phyloP scores from a whole-genome alignment of 2,113 vertebrate genomes.

The Chaenocephalus aceratus region DNA sequence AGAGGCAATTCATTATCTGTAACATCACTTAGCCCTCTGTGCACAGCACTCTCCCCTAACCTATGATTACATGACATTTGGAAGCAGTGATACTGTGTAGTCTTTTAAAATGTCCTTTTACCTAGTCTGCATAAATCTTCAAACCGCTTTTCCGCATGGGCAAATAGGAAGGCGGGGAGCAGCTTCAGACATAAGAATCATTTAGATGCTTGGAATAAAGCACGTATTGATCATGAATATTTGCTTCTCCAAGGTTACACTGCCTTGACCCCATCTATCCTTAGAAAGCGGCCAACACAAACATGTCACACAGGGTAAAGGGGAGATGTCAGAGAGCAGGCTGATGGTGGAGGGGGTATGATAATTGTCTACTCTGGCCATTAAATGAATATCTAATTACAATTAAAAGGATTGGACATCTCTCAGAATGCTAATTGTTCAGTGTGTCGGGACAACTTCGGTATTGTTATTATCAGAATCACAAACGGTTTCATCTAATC shows the following conservation, averaged over 20 bases:
- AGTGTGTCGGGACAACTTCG: background rate
- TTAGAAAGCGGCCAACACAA: slow-evolving; percentile 73
- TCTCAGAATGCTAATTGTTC: background rate
- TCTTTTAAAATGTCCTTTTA: slow-evolving; percentile 80
- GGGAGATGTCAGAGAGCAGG: slow-evolving; percentile 67
- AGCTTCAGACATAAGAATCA: slow-evolving; percentile 73
- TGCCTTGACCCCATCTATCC: slow-evolving; percentile 81
- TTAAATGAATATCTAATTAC: background rate
- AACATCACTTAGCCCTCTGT: slow-evolving; percentile 76
- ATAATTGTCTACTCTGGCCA: slow-evolving; percentile 25
- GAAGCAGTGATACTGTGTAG: slow-evolving; percentile 76
- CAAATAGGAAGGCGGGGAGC: slow-evolving; percentile 35
- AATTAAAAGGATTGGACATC: background rate
- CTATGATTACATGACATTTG: slow-evolving; percentile 83
- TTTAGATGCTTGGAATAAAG: slow-evolving; percentile 83
- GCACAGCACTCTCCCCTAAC: slow-evolving; percentile 72
- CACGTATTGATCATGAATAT: slow-evolving; percentile 87
- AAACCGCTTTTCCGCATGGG: slow-evolving; percentile 53
- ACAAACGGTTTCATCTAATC: background rate
- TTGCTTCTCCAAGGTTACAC: slow-evolving; percentile 84
- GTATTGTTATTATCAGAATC: background rate
- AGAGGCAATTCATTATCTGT: slow-evolving; percentile 81
- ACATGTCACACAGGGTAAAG: slow-evolving; percentile 73
- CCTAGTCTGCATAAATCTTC: slow-evolving; percentile 78
- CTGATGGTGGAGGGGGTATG: slow-evolving; percentile 39